Conservation (phyloP, 1,140 invertebrate species). For the Conus ventricosus region DNA sequence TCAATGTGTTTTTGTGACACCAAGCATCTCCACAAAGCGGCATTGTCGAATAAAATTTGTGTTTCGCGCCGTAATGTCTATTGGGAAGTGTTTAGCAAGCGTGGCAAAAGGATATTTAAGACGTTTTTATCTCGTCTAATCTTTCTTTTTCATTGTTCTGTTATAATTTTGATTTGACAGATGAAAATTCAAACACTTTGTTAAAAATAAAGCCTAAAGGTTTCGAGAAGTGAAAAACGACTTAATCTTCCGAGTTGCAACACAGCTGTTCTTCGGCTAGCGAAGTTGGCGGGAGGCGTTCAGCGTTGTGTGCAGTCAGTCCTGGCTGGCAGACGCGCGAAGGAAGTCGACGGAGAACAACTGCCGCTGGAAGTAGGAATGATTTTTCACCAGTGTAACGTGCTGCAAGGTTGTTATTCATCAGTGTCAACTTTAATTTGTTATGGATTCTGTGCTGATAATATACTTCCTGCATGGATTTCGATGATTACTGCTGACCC, state of each 20-base stretch:
- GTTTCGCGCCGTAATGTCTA: conserved; percentile 17
- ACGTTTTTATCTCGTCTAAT: background rate
- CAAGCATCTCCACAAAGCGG: background rate
- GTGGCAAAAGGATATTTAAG: background rate
- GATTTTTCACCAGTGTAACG: background rate
- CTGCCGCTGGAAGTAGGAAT: background rate
- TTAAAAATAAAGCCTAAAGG: background rate
- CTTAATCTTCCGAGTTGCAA: background rate
- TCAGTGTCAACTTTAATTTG: no score
- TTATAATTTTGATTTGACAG: background rate
- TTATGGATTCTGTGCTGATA: background rate
- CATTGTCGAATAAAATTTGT: background rate
- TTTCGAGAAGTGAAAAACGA: background rate
- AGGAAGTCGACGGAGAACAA: background rate
- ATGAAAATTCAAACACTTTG: background rate
- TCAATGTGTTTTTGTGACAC: background rate
- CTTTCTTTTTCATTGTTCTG: background rate
- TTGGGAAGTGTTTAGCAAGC: conserved; percentile 16
- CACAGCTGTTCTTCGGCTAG: background rate
- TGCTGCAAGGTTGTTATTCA: background rate
- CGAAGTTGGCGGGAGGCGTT: conserved; percentile 19
- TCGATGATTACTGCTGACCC: no score
- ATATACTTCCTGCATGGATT: background rate
- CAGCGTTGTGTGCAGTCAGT: background rate
- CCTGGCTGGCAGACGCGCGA: background rate